Evolutionary conservation across 2,797 vertebrate genomes (phyloP), one percentile per base, ranked within the genome.

Genomic region (Pangasius djambal): DNA sequence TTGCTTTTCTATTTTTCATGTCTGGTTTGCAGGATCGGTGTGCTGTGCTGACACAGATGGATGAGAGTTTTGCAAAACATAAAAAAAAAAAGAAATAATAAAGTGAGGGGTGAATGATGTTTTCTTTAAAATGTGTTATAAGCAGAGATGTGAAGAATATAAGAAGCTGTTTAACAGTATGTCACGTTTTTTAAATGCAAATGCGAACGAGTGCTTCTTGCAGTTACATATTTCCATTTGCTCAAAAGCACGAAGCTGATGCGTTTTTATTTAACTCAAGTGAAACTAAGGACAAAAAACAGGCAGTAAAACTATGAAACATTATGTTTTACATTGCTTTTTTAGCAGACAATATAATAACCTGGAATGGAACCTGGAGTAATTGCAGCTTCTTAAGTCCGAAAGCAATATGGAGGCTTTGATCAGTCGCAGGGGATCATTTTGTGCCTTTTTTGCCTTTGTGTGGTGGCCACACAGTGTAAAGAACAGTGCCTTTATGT

Each of bases 1-100:
- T 91, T 93, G 93, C 95, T 93, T 85, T 84, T 90, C 87, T 91
- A 90, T 89, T 89, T 91, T 86, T 86, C 91, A 93, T 89, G 67
- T 90, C 86, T 88, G 55, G 84, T 88, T 92, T 89, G 61, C 88
- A 57, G 81, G 69, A 61, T 44, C 83, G 48, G 89, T 93, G 92
- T 91, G 89, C 87, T 88, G 63, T 87, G 83, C 88, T 72, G 86
- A 63, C 63, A 28, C 88, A 89, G 86, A 69, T 81, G 88, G 82
- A 87, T 88, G 70, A 69, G 83, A 69, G 82, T 37, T 88, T 65
- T 67, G 31, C 37, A 44, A 78, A 78, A 78, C 37, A 67, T 67
- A n/a, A 55, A 40, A 61, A 50, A 61, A 50, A 28, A 2, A 84
- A 50, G 22, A 63, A 83, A 65, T 65, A 85, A 40, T 55, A 67